These are phyloP conservation scores for Lepidurus apus DNA, from an alignment of 1,140 invertebrate genomes.

Conservation along the genomic window DNA sequence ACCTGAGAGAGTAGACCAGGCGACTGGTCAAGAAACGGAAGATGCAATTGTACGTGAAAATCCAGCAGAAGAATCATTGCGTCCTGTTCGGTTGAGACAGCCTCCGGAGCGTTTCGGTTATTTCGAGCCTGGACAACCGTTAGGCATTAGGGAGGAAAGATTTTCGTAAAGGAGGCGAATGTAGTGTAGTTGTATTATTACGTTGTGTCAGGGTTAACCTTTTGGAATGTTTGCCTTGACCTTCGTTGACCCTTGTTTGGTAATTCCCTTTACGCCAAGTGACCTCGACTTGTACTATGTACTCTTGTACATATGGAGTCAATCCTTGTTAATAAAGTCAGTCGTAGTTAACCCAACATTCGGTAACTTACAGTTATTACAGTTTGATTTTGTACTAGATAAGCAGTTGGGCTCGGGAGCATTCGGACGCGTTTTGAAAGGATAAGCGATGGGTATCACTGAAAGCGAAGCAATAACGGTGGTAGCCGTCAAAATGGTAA, in stretches of 20 bases:
- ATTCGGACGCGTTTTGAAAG: conserved; percentile 86
- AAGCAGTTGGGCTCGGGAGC: conserved; percentile 58
- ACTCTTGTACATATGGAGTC: too few relatives aligned
- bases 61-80: neutral
- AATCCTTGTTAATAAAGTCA: too few relatives aligned
- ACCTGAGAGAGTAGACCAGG: neutral
- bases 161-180: neutral
- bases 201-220: too few relatives aligned
- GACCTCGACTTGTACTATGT: too few relatives aligned
- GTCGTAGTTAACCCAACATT: too few relatives aligned
- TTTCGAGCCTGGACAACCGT: neutral
- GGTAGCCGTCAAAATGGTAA: conserved; percentile 60
- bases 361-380: neutral
- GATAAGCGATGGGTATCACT: conserved; percentile 49
- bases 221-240: too few relatives aligned
- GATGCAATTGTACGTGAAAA: neutral
- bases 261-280: too few relatives aligned
- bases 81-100: neutral
- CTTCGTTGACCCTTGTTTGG: too few relatives aligned
- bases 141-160: conserved; percentile 5
- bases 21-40: neutral
- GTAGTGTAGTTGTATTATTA: neutral
- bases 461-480: conserved; percentile 52
- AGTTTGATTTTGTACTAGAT: neutral
- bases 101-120: neutral